A percentile compares a stretch with the other conserved stretches of the same genome.
Evolutionary conservation across 2,797 vertebrate species (phyloP).

Genomic region (Vultur gryphus): DNA sequence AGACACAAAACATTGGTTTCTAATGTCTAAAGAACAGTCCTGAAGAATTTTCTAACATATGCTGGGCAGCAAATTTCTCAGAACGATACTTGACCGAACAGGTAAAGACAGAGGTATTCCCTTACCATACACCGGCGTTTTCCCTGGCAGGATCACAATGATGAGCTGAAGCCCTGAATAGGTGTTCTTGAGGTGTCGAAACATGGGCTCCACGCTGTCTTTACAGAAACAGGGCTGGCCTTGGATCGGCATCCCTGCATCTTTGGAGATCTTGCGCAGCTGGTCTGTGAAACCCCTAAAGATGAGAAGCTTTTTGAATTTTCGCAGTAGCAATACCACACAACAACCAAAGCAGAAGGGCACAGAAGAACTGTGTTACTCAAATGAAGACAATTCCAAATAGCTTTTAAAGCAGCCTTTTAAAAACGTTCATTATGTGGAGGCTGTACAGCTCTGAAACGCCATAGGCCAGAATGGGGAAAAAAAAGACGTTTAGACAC

Average conservation of each 20-base stretch:
- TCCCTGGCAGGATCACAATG: constrained; percentile 82
- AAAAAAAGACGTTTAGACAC: neutral
- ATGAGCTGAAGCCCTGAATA: constrained; percentile 83
- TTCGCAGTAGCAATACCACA: neutral
- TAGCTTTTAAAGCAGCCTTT: neutral
- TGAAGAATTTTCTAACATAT: neutral
- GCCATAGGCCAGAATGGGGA: fast-evolving
- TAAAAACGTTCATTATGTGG: fast-evolving
- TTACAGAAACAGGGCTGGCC: constrained; percentile 84
- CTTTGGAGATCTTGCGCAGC: constrained; percentile 82
- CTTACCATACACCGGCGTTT: constrained; percentile 80
- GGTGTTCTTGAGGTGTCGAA: constrained; percentile 82
- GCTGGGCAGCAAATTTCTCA: neutral
- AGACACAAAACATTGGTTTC: neutral
- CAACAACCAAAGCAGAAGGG: neutral
- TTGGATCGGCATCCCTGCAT: constrained; percentile 82
- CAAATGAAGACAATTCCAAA: neutral
- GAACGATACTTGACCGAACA: fast-evolving
- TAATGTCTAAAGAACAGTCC: neutral
- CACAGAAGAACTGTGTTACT: neutral
- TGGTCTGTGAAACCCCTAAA: constrained; percentile 81
- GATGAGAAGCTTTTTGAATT: neutral
- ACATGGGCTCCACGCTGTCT: constrained; percentile 84
- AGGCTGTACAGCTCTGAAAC: neutral
- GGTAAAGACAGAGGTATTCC: neutral